Base-by-base conservation (phyloP, 1,140 invertebrate genomes). In the Orius insidiosus region DNA sequence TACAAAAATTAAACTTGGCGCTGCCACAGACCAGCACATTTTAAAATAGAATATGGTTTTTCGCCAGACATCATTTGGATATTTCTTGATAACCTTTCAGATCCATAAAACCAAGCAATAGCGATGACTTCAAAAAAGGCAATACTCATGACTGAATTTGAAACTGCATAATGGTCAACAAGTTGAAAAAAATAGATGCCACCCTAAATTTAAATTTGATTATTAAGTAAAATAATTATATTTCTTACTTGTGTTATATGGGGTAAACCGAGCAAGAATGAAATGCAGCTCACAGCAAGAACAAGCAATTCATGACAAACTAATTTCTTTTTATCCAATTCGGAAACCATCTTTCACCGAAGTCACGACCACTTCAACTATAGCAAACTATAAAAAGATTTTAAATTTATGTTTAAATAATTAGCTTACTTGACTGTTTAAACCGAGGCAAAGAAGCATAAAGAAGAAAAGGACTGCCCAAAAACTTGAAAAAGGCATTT, bases 151-250 rank as follows among this genome's bases (percentile, higher is more conserved):
- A 92, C 80, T 6, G 85, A 87, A 49, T 90, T 75, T 0, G 85
- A 87, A 11, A 87, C 85, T 5, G 86, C 80, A 60, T 90, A 94
- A 60, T 88, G 86, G 59, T 94, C 88, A 58, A 93, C 81, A 30
- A 93, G 63, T 71, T 89, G 84, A 61, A 94, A 93, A 56, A 85
- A 84, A 56, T 86, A 93, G 54, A 92, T 89, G 50, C 88, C 89
- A 52, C 86, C 87, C 78, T 84, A 60, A 46, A 63, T n/a, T 33
- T 33, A n/a, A n/a, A 33, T 33, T 33, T 33, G 32, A 33, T n/a
- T 33, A 7, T 33, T 33, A n/a, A 7, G n/a, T 33, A n/a, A 33
- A 33, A 33, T 33, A n/a, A 33, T n/a, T 33, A n/a, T 33, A 7
- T 33, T n/a, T 33, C n/a, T 18, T 63, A 80, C 78, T 63, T 85